Evolutionary conservation across 2,113 vertebrate species (phyloP).

Genomic region (Heliornis fulica): DNA sequence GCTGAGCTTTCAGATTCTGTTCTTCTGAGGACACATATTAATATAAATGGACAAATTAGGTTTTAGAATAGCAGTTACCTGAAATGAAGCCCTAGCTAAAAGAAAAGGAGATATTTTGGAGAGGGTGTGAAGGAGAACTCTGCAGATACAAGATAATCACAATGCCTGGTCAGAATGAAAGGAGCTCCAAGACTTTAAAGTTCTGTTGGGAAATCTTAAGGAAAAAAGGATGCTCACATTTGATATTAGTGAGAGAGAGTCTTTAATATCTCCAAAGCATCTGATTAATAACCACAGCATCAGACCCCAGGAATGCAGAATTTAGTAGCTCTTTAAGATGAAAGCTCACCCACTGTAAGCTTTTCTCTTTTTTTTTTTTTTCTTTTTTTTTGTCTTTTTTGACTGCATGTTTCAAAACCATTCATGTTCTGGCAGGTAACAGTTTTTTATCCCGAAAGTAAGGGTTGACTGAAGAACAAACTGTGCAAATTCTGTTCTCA

Average conservation of each 20-base stretch:
- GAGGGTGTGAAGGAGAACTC: not conserved
- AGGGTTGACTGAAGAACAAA: conserved; percentile 43
- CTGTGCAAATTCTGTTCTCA: conserved; percentile 56
- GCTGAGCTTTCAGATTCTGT: not conserved
- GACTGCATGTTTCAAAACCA: not conserved
- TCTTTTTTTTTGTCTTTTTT: not conserved
- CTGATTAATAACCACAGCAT: conserved; percentile 12
- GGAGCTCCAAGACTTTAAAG: not conserved
- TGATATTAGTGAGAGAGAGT: not conserved
- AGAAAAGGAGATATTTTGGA: not conserved
- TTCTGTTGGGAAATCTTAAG: not conserved
- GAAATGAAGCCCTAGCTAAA: not conserved
- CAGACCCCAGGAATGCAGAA: conserved; percentile 1
- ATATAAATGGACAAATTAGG: not conserved
- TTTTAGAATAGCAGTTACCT: not conserved
- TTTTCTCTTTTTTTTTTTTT: not conserved
- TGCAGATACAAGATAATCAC: not conserved
- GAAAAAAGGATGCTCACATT: not conserved
- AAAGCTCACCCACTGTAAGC: not conserved
- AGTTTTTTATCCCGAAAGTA: conserved; percentile 32
- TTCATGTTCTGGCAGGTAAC: conserved; percentile 48
- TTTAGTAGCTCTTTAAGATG: conserved; percentile 14
- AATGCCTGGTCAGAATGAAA: not conserved
- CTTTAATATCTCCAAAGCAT: conserved; percentile 12
- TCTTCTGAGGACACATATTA: not conserved